Evolutionary conservation across 2,797 vertebrate genomes (phyloP).

Genomic region (Enteromius afrohamiltoni): DNA sequence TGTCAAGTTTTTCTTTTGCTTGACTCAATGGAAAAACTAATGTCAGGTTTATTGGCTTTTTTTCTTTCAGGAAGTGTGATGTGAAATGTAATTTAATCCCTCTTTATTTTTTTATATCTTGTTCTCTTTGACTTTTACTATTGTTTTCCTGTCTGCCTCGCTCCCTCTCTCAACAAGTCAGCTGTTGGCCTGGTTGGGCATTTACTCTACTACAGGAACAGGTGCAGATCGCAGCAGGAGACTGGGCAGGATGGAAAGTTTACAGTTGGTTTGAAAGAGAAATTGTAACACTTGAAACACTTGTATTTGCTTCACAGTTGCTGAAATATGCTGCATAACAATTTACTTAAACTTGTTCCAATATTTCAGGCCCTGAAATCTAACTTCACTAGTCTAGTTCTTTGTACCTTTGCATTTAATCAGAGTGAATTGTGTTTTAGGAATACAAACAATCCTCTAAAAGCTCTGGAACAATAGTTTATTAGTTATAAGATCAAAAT

Average conservation of each 20-base stretch:
- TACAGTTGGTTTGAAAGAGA: slow-evolving; percentile 34
- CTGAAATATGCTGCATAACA: slow-evolving; percentile 10
- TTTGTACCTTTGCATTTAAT: neutral
- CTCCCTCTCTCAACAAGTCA: slow-evolving; percentile 50
- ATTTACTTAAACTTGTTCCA: neutral
- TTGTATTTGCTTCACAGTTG: slow-evolving; percentile 18
- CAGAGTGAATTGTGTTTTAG: neutral
- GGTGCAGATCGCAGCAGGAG: slow-evolving; percentile 34
- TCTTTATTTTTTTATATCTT: neutral
- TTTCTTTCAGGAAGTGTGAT: neutral
- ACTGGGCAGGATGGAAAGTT: slow-evolving; percentile 29
- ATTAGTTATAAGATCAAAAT: neutral
- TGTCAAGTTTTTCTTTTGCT: neutral
- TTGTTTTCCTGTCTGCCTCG: neutral
- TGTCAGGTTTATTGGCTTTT: neutral
- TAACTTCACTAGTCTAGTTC: neutral
- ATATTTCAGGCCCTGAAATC: neutral
- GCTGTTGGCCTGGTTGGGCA: slow-evolving; percentile 50
- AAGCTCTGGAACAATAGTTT: neutral
- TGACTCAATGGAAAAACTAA: neutral
- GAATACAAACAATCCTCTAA: neutral
- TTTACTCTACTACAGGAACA: slow-evolving; percentile 42
- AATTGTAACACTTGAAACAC: slow-evolving; percentile 22
- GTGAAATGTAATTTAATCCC: neutral
- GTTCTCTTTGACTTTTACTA: neutral